phyloP scores from a whole-genome alignment of 2,797 vertebrate species.

The Atherinosoma microstoma region DNA sequence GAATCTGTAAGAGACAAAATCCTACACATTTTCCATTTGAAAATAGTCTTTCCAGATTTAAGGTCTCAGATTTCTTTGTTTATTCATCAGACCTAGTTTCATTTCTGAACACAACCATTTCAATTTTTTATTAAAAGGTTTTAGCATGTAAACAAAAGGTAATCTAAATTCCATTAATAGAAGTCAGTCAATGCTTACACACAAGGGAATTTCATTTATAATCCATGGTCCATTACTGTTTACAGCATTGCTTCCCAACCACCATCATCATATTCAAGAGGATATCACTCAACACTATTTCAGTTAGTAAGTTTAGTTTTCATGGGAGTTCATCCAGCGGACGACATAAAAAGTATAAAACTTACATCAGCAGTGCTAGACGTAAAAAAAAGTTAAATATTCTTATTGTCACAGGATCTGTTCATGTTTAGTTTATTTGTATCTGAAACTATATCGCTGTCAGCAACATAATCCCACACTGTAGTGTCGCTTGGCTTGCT shows the following conservation, averaged over 20 bases:
- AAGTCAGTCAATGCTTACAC: not conserved
- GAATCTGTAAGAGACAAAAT: not conserved
- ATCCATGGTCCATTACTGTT: not conserved
- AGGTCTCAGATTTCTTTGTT: too few relatives aligned
- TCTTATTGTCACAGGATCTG: not conserved
- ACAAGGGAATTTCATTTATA: not conserved
- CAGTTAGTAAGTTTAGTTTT: not conserved
- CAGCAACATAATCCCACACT: not conserved
- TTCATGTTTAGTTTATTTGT: not conserved
- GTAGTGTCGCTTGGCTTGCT: not conserved
- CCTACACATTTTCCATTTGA: not conserved
- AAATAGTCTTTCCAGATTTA: too few relatives aligned
- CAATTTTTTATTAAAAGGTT: not conserved
- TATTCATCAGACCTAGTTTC: too few relatives aligned
- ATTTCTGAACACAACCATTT: too few relatives aligned
- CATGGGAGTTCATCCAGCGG: not conserved
- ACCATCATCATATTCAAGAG: not conserved
- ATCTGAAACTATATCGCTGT: not conserved
- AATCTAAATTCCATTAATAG: not conserved
- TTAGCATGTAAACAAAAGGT: not conserved
- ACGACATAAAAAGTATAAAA: not conserved
- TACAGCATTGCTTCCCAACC: not conserved
- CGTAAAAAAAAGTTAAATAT: too few relatives aligned
- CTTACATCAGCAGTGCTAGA: too few relatives aligned
- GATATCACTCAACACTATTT: too few relatives aligned